Evolutionary conservation across 2,888 invertebrate genomes (phyloP).

Genomic region (Autographa gamma): DNA sequence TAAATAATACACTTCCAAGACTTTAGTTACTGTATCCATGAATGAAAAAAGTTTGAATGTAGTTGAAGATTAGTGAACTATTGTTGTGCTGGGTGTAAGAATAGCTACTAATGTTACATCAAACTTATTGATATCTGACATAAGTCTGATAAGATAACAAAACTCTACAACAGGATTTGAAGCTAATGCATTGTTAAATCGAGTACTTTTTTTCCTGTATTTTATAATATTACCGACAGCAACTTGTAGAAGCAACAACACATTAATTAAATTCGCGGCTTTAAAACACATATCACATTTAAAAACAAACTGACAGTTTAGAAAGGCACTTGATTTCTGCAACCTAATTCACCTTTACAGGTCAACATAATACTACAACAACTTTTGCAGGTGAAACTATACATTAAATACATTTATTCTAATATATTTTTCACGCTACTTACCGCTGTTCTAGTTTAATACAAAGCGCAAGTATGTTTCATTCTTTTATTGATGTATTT

Average conservation of each 20-base stretch:
- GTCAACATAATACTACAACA: slow-evolving; percentile 56
- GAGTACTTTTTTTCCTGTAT: slow-evolving; percentile 9
- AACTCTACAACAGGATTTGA: slow-evolving; percentile 42
- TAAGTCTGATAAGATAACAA: slow-evolving; percentile 66
- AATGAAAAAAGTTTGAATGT: not conserved
- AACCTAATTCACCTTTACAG: slow-evolving; percentile 62
- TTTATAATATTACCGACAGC: not conserved
- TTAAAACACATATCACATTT: slow-evolving; percentile 54
- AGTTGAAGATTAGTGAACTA: slow-evolving; percentile 17
- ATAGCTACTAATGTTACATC: slow-evolving; percentile 40
- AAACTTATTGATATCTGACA: slow-evolving; percentile 63
- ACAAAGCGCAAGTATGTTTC: slow-evolving; percentile 84
- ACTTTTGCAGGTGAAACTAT: slow-evolving; percentile 53
- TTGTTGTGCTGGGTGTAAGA: slow-evolving; percentile 18
- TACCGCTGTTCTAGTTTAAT: slow-evolving; percentile 81
- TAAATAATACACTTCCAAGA: slow-evolving; percentile 39
- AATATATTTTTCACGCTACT: slow-evolving; percentile 69
- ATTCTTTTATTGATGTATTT: slow-evolving; percentile 83
- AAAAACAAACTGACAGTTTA: slow-evolving; percentile 76
- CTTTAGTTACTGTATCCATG: not conserved
- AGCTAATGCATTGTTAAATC: slow-evolving; percentile 11
- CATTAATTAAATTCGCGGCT: slow-evolving; percentile 32
- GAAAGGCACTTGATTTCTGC: slow-evolving; percentile 74
- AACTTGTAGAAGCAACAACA: slow-evolving; percentile 1
- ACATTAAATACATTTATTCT: slow-evolving; percentile 58